Conservation (phyloP, 2,888 invertebrate genomes). For the Drosophila acutilabella region DNA sequence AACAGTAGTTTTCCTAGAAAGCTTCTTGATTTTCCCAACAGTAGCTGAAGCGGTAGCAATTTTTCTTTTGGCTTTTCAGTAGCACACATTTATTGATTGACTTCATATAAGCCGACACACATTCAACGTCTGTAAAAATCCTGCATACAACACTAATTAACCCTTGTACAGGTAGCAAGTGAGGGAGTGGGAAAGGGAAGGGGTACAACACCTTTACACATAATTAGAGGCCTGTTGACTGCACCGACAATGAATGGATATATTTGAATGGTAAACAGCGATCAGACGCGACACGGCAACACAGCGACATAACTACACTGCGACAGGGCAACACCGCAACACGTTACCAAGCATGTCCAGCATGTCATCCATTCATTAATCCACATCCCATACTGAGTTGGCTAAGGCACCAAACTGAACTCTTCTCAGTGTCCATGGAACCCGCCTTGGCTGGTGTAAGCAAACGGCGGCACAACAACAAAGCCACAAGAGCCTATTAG, state of each 20-base stretch:
- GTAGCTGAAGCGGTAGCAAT: slow-evolving; percentile 15
- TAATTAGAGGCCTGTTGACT: slow-evolving; percentile 76
- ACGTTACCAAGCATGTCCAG: slow-evolving; percentile 48
- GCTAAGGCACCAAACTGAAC: slow-evolving; percentile 40
- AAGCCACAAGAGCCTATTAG: slow-evolving; percentile 76
- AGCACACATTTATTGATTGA: slow-evolving; percentile 37
- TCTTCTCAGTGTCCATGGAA: slow-evolving; percentile 32
- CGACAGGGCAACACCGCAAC: slow-evolving; percentile 20
- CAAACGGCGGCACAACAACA: slow-evolving; percentile 75
- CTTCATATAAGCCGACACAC: slow-evolving; percentile 26
- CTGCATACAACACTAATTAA: slow-evolving; percentile 63
- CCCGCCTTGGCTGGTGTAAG: slow-evolving; percentile 56
- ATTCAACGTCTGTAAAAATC: slow-evolving; percentile 32
- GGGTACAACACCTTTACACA: slow-evolving; percentile 74
- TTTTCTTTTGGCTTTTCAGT: slow-evolving; percentile 4
- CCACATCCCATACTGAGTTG: slow-evolving; percentile 52
- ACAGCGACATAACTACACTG: slow-evolving; percentile 3
- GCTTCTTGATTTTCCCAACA: neutral
- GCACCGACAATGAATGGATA: slow-evolving; percentile 66
- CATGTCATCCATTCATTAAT: slow-evolving; percentile 72
- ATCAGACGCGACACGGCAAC: neutral
- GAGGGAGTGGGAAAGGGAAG: slow-evolving; percentile 1
- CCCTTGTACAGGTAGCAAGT: slow-evolving; percentile 28
- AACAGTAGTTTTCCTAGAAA: neutral
- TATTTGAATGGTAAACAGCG: slow-evolving; percentile 61